phyloP scores from a whole-genome alignment of 2,888 invertebrate genomes.

The Brachyptera risi region DNA sequence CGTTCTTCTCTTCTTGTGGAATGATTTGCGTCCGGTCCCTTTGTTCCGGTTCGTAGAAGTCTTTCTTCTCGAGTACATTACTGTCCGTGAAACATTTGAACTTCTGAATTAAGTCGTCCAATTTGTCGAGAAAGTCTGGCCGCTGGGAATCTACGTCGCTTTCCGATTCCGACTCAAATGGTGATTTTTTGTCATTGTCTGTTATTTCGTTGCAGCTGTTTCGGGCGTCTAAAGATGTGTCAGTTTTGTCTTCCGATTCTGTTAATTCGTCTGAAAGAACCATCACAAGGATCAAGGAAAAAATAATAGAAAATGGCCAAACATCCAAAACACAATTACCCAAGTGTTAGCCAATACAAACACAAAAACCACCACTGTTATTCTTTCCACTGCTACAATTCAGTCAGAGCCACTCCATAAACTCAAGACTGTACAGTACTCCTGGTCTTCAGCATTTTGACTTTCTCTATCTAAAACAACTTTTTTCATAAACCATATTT shows the following conservation, averaged over 20 bases:
- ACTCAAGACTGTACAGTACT: too few relatives aligned
- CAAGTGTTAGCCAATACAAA: too few relatives aligned
- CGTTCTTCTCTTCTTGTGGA: background rate
- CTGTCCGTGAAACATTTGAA: constrained; percentile 68
- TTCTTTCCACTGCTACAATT: too few relatives aligned
- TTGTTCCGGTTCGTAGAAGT: constrained; percentile 31
- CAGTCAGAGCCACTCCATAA: too few relatives aligned
- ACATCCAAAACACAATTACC: too few relatives aligned
- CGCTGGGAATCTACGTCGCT: constrained; percentile 47
- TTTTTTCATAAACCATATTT: too few relatives aligned
- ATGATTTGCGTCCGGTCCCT: background rate
- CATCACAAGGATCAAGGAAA: too few relatives aligned
- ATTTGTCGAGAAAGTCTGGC: constrained; percentile 65
- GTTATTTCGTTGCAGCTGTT: constrained; percentile 26
- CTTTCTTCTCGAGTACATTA: constrained; percentile 44
- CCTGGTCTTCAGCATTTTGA: too few relatives aligned
- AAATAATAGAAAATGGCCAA: too few relatives aligned
- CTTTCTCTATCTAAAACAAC: too few relatives aligned
- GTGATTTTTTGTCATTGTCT: constrained; percentile 39
- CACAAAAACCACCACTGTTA: too few relatives aligned
- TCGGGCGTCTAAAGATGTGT: constrained; percentile 40
- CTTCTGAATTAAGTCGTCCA: constrained; percentile 67
- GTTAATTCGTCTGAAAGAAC: constrained; percentile 47
- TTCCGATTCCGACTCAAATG: constrained; percentile 39
- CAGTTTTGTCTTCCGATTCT: constrained; percentile 44